These are phyloP conservation scores for Ephialtes manifestator DNA, from an alignment of 2,888 invertebrate genomes.

Conservation along the genomic window DNA sequence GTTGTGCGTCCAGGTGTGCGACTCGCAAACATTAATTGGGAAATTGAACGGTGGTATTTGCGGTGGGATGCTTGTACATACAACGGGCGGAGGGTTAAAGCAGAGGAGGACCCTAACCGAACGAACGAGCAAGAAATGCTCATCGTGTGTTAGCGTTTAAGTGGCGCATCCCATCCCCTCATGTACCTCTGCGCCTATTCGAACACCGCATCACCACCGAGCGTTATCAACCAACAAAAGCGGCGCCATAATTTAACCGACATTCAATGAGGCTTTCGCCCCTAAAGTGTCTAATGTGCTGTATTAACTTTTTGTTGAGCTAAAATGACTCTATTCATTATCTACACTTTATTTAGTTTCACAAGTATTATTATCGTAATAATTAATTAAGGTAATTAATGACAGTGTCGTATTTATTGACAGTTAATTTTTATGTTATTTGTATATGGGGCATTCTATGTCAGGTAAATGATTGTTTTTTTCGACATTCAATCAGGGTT, in stretches of 20 bases:
- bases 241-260: slow-evolving; percentile 55
- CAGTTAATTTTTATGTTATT: no score
- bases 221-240: slow-evolving; percentile 58
- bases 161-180: slow-evolving; percentile 6
- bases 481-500: no score
- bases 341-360: no score
- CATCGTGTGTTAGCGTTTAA: slow-evolving; percentile 20
- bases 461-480: no score
- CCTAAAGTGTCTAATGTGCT: slow-evolving; percentile 25
- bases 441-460: no score
- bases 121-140: slow-evolving; percentile 17
- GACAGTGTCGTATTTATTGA: no score
- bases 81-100: not conserved
- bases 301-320: not conserved
- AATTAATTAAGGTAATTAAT: no score
- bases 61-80: slow-evolving; percentile 15
- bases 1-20: slow-evolving; percentile 16
- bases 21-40: slow-evolving; percentile 61
- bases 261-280: slow-evolving; percentile 53
- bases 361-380: no score
- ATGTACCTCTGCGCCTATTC: not conserved
- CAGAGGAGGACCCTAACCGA: not conserved
- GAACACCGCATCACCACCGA: not conserved
- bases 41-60: slow-evolving; percentile 57
- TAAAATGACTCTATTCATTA: no score